Conservation (phyloP, 2,797 vertebrate genomes). For the Rhinatrema bivittatum region DNA sequence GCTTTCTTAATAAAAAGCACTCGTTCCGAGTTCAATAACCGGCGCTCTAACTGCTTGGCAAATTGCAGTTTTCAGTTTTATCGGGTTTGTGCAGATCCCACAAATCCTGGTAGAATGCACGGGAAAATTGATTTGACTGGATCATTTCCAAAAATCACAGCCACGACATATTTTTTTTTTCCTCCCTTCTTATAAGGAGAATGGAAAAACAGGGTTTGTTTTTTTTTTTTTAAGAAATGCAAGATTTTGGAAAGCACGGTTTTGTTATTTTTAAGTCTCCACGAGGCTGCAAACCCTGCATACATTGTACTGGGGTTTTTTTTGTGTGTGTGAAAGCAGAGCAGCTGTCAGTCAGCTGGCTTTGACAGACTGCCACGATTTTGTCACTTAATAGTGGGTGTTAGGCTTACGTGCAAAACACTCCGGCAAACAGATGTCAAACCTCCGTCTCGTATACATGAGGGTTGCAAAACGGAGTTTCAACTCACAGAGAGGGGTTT, state of each 20-base stretch:
- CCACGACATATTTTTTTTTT: too few relatives aligned
- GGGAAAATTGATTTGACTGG: conserved; percentile 19
- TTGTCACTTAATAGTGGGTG: conserved; percentile 67
- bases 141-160: conserved; percentile 29
- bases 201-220: too few relatives aligned
- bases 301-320: too few relatives aligned
- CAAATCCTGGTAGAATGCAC: conserved; percentile 17
- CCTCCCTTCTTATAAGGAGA: too few relatives aligned
- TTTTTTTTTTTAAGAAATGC: conserved; percentile 54
- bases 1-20: too few relatives aligned
- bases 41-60: too few relatives aligned
- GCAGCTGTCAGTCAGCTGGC: conserved; percentile 81
- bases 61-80: conserved; percentile 28
- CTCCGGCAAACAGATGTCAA: conserved; percentile 75
- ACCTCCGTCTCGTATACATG: conserved; percentile 50
- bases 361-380: conserved; percentile 77
- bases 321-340: conserved; percentile 52
- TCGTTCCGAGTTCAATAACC: too few relatives aligned
- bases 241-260: too few relatives aligned
- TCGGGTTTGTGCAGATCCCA: conserved; percentile 33
- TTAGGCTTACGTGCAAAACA: conserved; percentile 63
- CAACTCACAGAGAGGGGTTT: conserved; percentile 42
- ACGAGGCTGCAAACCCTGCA: conserved; percentile 53
- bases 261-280: too few relatives aligned
- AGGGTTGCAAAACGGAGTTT: conserved; percentile 48